Conservation (phyloP, 2,888 invertebrate genomes). For the Dioctria linearis region DNA sequence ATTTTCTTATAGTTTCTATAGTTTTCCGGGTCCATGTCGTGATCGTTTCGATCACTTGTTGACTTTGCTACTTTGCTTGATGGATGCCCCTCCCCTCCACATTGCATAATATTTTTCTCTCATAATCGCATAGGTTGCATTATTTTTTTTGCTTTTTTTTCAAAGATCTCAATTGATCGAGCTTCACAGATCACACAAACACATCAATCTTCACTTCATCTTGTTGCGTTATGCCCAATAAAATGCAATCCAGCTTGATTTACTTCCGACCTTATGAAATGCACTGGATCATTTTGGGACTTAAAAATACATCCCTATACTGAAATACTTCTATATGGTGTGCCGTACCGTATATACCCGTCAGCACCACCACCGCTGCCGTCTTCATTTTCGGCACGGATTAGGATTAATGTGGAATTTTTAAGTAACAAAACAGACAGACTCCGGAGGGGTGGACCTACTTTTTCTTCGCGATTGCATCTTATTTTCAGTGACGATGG, state of each 20-base stretch:
- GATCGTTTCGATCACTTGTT: conserved; percentile 15
- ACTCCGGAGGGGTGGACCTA: conserved; percentile 7
- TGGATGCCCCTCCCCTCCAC: no score
- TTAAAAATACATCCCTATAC: not conserved
- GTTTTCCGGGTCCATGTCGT: not conserved
- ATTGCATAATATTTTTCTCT: no score
- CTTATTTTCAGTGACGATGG: not conserved
- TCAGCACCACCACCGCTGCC: not conserved
- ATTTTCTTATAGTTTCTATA: no score
- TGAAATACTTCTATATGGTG: not conserved
- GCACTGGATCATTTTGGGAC: not conserved
- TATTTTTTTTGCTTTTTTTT: no score
- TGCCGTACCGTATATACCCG: not conserved
- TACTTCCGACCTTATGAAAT: conserved; percentile 31
- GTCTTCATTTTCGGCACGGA: not conserved
- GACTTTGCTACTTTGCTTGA: not conserved
- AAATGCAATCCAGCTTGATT: conserved; percentile 38
- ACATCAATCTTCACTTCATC: conserved; percentile 31
- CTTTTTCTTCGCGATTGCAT: conserved; percentile 12
- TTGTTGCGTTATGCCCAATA: conserved; percentile 13
- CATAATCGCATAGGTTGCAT: no score
- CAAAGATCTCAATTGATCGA: not conserved
- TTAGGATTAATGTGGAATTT: conserved; percentile 36
- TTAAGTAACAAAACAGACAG: not conserved
- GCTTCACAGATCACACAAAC: conserved; percentile 16